These are phyloP conservation scores for Leptopilina drosophilae DNA, from an alignment of 2,888 invertebrate genomes.

Conservation along the genomic window DNA sequence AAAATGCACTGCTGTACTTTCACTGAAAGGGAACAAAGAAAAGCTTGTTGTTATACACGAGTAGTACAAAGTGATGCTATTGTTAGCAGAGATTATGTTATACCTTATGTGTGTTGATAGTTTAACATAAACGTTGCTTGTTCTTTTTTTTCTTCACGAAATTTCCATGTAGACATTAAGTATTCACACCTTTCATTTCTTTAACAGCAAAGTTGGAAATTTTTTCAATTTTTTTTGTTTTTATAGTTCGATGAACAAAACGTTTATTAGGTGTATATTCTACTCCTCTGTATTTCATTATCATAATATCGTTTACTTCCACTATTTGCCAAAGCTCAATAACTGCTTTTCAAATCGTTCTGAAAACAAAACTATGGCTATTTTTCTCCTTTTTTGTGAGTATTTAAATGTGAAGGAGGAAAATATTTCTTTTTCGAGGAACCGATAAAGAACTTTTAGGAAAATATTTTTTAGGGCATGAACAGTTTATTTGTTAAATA, in stretches of 20 bases:
- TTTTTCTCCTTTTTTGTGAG: too few species aligned
- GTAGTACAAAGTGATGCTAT: slow-evolving; percentile 22
- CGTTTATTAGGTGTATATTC: background rate
- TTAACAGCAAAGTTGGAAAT: background rate
- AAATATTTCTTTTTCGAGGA: too few species aligned
- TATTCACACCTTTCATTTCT: slow-evolving; percentile 17
- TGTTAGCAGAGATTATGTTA: slow-evolving; percentile 27
- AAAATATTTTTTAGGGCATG: too few species aligned
- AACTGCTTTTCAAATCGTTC: too few species aligned
- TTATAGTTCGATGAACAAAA: background rate
- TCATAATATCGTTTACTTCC: too few species aligned
- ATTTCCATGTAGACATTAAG: slow-evolving; percentile 8
- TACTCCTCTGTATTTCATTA: too few species aligned
- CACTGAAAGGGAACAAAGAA: slow-evolving; percentile 7
- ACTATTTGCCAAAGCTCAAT: too few species aligned
- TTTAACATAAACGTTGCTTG: background rate
- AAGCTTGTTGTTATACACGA: slow-evolving; percentile 14
- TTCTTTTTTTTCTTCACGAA: background rate
- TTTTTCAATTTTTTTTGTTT: background rate
- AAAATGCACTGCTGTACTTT: slow-evolving; percentile 16
- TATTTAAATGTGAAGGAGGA: too few species aligned
- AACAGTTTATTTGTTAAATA: too few species aligned
- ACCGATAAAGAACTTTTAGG: too few species aligned
- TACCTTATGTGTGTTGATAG: slow-evolving; percentile 6
- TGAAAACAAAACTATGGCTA: too few species aligned